phyloP scores from a whole-genome alignment of 2,797 vertebrate genomes.

The Darevskia nairensis region DNA sequence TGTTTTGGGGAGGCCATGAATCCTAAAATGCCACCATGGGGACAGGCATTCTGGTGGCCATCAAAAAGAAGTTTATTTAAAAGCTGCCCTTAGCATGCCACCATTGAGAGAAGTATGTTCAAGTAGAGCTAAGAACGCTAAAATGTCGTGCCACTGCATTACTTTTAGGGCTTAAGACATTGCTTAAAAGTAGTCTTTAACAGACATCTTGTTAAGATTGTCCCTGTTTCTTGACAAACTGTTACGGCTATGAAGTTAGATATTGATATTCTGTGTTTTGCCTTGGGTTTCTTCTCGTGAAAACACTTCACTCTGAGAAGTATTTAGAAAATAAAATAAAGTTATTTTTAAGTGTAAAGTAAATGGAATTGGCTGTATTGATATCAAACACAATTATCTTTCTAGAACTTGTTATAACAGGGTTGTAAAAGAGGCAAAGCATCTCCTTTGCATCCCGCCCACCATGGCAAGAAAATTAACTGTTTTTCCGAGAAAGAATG shows the following conservation, averaged over 20 bases:
- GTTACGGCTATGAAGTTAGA: no score
- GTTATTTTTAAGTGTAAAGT: neutral
- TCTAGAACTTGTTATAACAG: no score
- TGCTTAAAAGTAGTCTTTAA: no score
- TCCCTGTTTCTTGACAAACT: neutral
- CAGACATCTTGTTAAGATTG: neutral
- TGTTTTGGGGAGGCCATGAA: no score
- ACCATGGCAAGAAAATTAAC: rapidly evolving
- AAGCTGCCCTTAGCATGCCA: neutral
- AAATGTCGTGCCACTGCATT: neutral
- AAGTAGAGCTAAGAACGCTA: neutral
- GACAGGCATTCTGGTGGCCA: neutral
- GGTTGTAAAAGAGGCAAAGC: neutral
- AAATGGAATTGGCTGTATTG: neutral
- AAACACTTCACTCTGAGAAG: no score
- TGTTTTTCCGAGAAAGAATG: neutral
- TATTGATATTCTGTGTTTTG: no score
- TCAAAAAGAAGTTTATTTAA: neutral
- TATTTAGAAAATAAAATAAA: no score
- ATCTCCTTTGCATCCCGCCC: neutral
- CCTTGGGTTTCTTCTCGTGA: no score
- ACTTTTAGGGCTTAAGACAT: no score
- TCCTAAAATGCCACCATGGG: neutral
- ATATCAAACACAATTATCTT: neutral
- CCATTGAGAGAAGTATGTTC: neutral